phyloP scores from a whole-genome alignment of 2,888 invertebrate species.

The Ecliptopera silaceata region DNA sequence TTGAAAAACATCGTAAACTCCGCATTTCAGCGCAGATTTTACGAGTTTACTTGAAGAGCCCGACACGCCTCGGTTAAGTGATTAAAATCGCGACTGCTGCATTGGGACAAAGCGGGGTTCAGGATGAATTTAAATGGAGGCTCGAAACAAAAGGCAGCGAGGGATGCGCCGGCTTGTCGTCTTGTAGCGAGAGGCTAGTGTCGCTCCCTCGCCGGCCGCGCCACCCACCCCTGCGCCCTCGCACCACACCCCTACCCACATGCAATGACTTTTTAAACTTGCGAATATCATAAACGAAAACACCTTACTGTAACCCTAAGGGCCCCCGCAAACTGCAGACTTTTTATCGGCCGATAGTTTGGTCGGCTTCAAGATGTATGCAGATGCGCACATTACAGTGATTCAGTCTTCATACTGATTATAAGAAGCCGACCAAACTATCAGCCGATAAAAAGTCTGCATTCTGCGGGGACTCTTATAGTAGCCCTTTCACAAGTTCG shows the following conservation, averaged over 20 bases:
- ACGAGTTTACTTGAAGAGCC: conserved; percentile 57
- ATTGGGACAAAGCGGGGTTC: conserved; percentile 66
- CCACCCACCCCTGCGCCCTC: conserved; percentile 21
- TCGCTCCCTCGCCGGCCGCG: conserved; percentile 19
- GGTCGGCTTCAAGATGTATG: too few relatives aligned
- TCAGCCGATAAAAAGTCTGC: too few relatives aligned
- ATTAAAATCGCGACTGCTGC: conserved; percentile 72
- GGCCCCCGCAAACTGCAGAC: too few relatives aligned
- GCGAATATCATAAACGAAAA: not conserved
- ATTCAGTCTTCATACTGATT: too few relatives aligned
- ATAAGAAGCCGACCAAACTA: too few relatives aligned
- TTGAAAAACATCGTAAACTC: not conserved
- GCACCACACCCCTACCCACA: conserved; percentile 30
- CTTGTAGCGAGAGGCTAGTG: conserved; percentile 51
- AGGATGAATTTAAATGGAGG: conserved; percentile 77
- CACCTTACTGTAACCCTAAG: too few relatives aligned
- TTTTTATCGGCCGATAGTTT: too few relatives aligned
- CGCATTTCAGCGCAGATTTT: conserved; percentile 54
- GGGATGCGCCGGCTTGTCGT: conserved; percentile 51
- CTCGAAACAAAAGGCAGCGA: conserved; percentile 55
- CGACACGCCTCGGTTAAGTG: conserved; percentile 69
- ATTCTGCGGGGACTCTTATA: too few relatives aligned
- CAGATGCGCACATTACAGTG: too few relatives aligned
- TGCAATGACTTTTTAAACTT: not conserved
- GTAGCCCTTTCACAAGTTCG: too few relatives aligned